A percentile compares a stretch with the other conserved stretches of the same genome.
Evolutionary conservation across 2,113 vertebrate species (phyloP).

Genomic region (Cygnus buccinator): DNA sequence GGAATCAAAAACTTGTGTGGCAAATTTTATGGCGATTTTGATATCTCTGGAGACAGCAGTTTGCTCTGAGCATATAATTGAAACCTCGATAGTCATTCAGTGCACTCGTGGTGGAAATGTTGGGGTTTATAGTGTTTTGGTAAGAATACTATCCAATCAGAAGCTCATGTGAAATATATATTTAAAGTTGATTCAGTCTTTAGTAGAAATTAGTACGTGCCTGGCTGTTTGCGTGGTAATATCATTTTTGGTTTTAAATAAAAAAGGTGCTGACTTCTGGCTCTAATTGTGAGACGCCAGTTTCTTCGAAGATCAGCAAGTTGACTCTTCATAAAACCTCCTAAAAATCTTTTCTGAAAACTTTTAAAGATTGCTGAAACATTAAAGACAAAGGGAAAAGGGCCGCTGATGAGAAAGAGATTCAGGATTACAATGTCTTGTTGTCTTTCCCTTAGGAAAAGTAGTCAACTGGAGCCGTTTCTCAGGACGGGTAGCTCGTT

Average conservation of each 20-base stretch:
- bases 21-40: background rate
- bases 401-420: background rate
- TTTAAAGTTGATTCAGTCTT: background rate
- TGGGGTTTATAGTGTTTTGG: background rate
- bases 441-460: background rate
- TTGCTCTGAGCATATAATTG: background rate
- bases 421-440: background rate
- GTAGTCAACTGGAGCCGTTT: background rate
- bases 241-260: background rate
- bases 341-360: background rate
- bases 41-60: background rate
- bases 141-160: background rate
- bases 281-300: background rate
- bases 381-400: background rate
- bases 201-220: background rate
- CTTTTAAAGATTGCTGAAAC: accelerated
- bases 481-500: background rate
- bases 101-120: background rate
- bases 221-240: background rate
- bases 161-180: background rate
- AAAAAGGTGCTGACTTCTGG: background rate
- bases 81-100: background rate
- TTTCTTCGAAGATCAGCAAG: background rate
- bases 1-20: background rate
- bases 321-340: background rate